Base-by-base conservation (phyloP, 2,797 vertebrate genomes). In the Alexandromys oeconomus region DNA sequence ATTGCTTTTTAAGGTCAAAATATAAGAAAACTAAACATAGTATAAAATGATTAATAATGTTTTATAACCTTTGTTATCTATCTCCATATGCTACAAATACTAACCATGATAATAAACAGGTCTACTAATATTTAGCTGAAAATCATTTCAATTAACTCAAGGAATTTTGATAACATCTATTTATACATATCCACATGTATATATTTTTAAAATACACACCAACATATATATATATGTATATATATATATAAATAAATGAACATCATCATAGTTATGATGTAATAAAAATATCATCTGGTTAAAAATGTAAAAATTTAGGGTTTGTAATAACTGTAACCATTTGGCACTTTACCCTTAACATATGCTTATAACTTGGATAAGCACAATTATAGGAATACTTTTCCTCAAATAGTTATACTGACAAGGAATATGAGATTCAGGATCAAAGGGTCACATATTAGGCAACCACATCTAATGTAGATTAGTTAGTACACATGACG, bases 161-260 rank as follows among this genome's bases (percentile, higher is more conserved):
- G 89, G 11, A 93, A 59, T 87, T 89, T 89, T 69, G 92, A 94
- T 89, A 5, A 87, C 14, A 27, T 15, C 65, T 8, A 59, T 48
- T 3, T 34, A 61, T 78, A 8, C 15, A 61, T 1, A 27, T 40
- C 27, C 6, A 76, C 8, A 89, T 4, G 23, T 34, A n/a, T 1
- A 40, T 25, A 31, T 43, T n/a, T 54, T 74, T 1, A 57, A 87
- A 73, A 43, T 8, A 74, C 3, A 54, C 23, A 78, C 0, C 40
- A 13, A 61, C 5, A 69, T n/a, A 69, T n/a, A 81, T 23, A 79
- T 14, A 82, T 29, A 65, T 7, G 69, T 23, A 37, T 4, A 69
- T 31, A 69, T 31, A 81, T 23, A 79, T 31, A 69, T 31, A 81
- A 12, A 79, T 23, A 37, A 15, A 81, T 51, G 25, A 77, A 87